A percentile compares a stretch with the other conserved stretches of the same genome.
Evolutionary conservation across 1,140 invertebrate genomes (phyloP).

Genomic region (Aphis gossypii): DNA sequence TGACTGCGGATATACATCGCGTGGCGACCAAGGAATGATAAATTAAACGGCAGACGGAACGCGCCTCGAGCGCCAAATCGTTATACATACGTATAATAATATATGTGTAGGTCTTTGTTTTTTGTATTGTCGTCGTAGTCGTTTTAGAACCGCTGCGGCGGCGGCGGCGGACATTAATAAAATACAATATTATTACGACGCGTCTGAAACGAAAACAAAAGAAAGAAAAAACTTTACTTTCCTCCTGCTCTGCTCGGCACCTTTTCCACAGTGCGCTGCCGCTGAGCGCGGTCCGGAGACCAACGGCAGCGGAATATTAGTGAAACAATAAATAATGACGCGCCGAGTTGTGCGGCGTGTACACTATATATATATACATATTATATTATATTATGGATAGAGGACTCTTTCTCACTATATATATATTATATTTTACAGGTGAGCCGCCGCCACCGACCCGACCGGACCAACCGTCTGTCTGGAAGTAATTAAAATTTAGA

Average conservation of each 20-base stretch:
- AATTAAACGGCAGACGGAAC: constrained; percentile 15
- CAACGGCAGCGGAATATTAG: constrained; percentile 57
- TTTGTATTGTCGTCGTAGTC: constrained; percentile 36
- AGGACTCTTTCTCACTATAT: background rate
- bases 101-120: constrained; percentile 30
- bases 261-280: background rate
- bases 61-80: constrained; percentile 40
- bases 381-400: background rate
- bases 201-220: background rate
- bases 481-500: constrained; percentile 58
- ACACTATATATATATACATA: background rate
- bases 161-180: constrained; percentile 50
- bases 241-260: background rate
- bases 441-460: background rate
- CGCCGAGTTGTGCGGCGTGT: constrained; percentile 2
- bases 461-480: constrained; percentile 24
- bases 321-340: constrained; percentile 57
- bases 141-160: background rate
- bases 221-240: constrained; percentile 39
- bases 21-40: constrained; percentile 15
- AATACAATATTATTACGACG: constrained; percentile 25
- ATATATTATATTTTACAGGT: constrained; percentile 36
- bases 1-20: background rate
- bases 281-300: background rate
- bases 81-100: constrained; percentile 24